Conservation (phyloP, 2,888 invertebrate genomes). For the Megamerina dolium region DNA sequence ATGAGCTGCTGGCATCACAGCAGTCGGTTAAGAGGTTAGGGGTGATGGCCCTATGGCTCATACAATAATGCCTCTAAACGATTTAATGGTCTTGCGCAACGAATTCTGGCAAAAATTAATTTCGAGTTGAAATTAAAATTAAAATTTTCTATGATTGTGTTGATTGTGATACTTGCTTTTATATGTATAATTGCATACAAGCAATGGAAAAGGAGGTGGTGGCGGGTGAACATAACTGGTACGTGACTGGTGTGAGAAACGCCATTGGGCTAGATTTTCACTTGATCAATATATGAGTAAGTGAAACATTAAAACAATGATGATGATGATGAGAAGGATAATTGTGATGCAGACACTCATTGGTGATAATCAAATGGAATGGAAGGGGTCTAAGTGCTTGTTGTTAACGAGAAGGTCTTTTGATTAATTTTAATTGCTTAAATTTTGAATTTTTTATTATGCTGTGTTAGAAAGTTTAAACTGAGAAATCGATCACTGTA, state of each 20-base stretch:
- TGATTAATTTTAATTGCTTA: slow-evolving; percentile 45
- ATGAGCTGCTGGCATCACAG: not conserved
- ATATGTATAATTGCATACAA: not conserved
- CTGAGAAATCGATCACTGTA: no score
- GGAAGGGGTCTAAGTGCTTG: not conserved
- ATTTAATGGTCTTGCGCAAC: slow-evolving; percentile 12
- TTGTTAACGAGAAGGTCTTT: slow-evolving; percentile 7
- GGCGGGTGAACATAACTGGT: not conserved
- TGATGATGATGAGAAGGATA: slow-evolving; percentile 1
- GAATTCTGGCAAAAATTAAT: slow-evolving; percentile 39
- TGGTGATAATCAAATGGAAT: not conserved
- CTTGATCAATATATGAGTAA: slow-evolving; percentile 24
- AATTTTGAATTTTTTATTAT: slow-evolving; percentile 19
- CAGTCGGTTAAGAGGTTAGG: no score
- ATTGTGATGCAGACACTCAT: no score
- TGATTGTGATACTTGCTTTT: slow-evolving; percentile 11
- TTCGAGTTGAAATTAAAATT: slow-evolving; percentile 42
- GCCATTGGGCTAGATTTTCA: slow-evolving; percentile 18
- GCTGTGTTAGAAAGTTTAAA: no score
- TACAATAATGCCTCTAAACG: no score
- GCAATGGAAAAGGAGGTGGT: not conserved
- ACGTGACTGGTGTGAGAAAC: not conserved
- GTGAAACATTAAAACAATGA: slow-evolving; percentile 26
- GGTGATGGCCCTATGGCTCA: no score
- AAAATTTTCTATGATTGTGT: slow-evolving; percentile 22